phyloP scores from a whole-genome alignment of 1,140 invertebrate species.

The Drosophila gunungcola region DNA sequence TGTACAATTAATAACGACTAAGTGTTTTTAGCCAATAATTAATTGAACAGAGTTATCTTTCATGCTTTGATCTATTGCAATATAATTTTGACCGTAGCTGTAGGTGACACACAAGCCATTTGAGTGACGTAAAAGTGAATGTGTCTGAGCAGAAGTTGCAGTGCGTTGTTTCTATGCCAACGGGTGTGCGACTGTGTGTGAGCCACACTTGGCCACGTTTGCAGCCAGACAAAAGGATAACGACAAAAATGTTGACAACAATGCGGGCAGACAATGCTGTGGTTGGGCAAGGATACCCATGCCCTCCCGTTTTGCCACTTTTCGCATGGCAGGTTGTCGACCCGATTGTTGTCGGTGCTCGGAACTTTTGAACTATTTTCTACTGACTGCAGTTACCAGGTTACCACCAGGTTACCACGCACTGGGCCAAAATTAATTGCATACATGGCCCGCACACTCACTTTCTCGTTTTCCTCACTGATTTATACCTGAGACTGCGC shows the following conservation, averaged over 20 bases:
- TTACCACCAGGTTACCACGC: constrained; percentile 33
- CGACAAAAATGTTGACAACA: constrained; percentile 76
- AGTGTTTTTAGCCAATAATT: not conserved
- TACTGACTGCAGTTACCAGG: constrained; percentile 43
- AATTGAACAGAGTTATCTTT: not conserved
- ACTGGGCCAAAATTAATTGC: constrained; percentile 66
- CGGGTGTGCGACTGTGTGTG: constrained; percentile 1
- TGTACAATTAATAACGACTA: not conserved
- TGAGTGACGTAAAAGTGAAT: constrained; percentile 39
- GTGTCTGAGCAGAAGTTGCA: constrained; percentile 39
- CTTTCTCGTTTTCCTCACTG: constrained; percentile 22
- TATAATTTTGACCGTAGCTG: constrained; percentile 3
- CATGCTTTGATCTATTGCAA: not conserved
- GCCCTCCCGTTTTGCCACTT: not conserved
- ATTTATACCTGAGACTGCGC: constrained; percentile 26
- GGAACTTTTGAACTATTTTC: constrained; percentile 80
- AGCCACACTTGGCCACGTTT: constrained; percentile 51
- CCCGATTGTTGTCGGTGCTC: constrained; percentile 54
- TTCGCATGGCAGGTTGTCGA: constrained; percentile 49
- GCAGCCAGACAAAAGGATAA: constrained; percentile 57
- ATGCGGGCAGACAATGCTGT: constrained; percentile 54
- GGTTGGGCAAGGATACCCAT: constrained; percentile 7
- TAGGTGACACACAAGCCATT: constrained; percentile 12
- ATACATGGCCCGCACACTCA: constrained; percentile 31
- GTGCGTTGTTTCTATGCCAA: constrained; percentile 10